Conservation (phyloP, 2,113 vertebrate genomes). For the Dinomys branickii region DNA sequence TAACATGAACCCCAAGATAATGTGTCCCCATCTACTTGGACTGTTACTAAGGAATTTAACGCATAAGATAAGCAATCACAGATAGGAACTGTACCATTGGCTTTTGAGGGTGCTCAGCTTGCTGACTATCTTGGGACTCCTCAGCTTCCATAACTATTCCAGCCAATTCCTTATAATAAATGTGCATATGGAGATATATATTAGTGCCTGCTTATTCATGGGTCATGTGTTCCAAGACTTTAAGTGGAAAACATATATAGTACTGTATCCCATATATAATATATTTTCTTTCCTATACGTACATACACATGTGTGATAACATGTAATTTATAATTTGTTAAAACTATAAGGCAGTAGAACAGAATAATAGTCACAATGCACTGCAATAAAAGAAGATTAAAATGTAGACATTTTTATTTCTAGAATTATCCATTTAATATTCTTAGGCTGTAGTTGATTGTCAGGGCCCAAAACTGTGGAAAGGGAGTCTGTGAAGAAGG, state of each 20-base stretch:
- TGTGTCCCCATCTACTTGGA: no score
- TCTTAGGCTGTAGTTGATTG: not conserved
- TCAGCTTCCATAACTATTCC: not conserved
- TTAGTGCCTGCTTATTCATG: not conserved
- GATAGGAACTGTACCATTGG: not conserved
- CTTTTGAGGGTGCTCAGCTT: not conserved
- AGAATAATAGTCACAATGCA: not conserved
- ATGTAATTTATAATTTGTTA: not conserved
- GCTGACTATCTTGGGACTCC: not conserved
- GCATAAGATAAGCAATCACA: not conserved
- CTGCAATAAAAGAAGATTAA: not conserved
- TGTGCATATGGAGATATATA: not conserved
- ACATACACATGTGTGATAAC: not conserved
- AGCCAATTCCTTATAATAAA: not conserved
- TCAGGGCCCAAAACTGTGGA: not conserved
- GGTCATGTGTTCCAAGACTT: fast-evolving
- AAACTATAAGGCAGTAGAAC: not conserved
- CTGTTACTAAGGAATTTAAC: not conserved
- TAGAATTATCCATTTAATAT: not conserved
- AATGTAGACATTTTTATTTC: not conserved
- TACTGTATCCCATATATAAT: not conserved
- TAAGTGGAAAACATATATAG: not conserved
- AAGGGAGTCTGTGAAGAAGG: not conserved
- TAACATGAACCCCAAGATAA: not conserved
- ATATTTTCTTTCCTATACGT: not conserved